phyloP scores from a whole-genome alignment of 2,113 vertebrate genomes.

The Oplegnathus fasciatus region DNA sequence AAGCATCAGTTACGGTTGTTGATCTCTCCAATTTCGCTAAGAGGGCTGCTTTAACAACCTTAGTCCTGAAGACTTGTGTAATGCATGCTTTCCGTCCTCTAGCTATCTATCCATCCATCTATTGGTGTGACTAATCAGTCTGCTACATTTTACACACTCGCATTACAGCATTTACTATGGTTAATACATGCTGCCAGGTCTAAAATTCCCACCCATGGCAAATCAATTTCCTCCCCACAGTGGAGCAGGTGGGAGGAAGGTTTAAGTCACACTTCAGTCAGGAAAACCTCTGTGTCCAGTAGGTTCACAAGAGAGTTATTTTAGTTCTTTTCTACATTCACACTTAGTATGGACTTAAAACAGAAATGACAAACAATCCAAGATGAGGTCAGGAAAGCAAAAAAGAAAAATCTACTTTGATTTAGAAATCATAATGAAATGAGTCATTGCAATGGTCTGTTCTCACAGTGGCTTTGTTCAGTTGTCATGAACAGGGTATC shows the following conservation, averaged over 20 bases:
- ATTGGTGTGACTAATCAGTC: slow-evolving; percentile 6
- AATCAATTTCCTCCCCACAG: slow-evolving; percentile 65
- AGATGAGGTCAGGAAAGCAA: neutral
- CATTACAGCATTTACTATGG: slow-evolving; percentile 3
- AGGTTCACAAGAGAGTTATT: slow-evolving; percentile 6
- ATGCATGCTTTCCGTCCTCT: neutral
- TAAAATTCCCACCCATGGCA: slow-evolving; percentile 28
- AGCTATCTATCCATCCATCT: slow-evolving; percentile 26
- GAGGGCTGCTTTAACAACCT: slow-evolving; percentile 32
- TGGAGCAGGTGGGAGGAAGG: slow-evolving; percentile 20
- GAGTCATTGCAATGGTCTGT: neutral
- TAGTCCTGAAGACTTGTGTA: neutral
- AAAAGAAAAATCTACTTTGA: neutral
- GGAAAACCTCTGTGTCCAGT: slow-evolving; percentile 32
- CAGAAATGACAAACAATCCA: neutral
- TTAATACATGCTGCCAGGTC: slow-evolving; percentile 21
- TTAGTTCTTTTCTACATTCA: neutral
- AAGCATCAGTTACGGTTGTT: slow-evolving; percentile 7
- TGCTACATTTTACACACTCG: neutral
- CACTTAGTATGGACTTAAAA: neutral
- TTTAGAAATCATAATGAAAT: neutral
- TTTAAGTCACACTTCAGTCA: slow-evolving; percentile 63
- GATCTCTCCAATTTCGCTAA: slow-evolving; percentile 16
- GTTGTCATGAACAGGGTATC: neutral
- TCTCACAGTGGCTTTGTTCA: neutral